A percentile compares a stretch with the other conserved stretches of the same genome.
Evolutionary conservation across 2,888 invertebrate genomes (phyloP).

Genomic region (Microplitis manilae): DNA sequence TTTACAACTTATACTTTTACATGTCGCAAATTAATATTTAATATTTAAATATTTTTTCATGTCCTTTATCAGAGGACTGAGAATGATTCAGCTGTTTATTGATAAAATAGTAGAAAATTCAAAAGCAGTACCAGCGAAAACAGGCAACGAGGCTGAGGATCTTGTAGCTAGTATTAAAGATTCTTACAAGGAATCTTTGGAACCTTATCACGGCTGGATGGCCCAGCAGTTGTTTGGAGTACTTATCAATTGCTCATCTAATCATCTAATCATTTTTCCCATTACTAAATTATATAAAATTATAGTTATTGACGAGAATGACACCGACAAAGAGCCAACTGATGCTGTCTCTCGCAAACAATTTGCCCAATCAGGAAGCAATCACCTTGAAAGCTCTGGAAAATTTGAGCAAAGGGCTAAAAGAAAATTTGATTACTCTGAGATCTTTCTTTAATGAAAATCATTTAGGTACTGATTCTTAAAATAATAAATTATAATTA

Average conservation of each 20-base stretch:
- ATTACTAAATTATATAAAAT: neutral
- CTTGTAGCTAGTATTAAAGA: slow-evolving; percentile 77
- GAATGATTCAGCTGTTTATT: slow-evolving; percentile 77
- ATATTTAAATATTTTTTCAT: slow-evolving; percentile 20
- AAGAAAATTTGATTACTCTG: slow-evolving; percentile 75
- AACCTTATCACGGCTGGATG: slow-evolving; percentile 84
- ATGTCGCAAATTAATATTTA: neutral
- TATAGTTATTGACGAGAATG: slow-evolving; percentile 78
- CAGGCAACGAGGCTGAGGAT: slow-evolving; percentile 70
- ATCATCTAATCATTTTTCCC: neutral
- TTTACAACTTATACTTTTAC: neutral
- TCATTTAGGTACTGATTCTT: slow-evolving; percentile 61
- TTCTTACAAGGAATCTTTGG: slow-evolving; percentile 81
- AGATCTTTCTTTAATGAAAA: slow-evolving; percentile 76
- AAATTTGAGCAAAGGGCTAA: slow-evolving; percentile 74
- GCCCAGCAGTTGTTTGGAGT: slow-evolving; percentile 83
- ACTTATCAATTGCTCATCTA: slow-evolving; percentile 46
- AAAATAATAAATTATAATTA: too few species aligned
- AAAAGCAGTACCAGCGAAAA: slow-evolving; percentile 59
- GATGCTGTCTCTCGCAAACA: slow-evolving; percentile 73
- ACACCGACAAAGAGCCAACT: slow-evolving; percentile 77
- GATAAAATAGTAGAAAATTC: slow-evolving; percentile 74
- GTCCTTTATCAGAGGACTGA: slow-evolving; percentile 74
- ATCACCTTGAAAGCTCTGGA: slow-evolving; percentile 68
- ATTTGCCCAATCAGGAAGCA: slow-evolving; percentile 64